phyloP scores from a whole-genome alignment of 1,140 invertebrate species.

The Drosophila burlai region DNA sequence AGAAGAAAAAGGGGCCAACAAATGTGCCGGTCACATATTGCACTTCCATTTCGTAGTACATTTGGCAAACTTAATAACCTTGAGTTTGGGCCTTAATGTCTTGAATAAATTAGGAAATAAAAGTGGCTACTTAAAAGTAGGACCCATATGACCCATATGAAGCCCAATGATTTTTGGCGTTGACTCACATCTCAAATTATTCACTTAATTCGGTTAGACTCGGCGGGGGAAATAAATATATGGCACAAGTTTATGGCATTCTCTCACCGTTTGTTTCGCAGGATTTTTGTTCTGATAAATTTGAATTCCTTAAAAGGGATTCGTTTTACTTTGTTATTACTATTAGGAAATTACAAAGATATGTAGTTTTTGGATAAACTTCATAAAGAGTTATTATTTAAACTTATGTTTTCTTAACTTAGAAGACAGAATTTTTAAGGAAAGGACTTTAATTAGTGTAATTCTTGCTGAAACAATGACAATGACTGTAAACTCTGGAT shows the following conservation, averaged over 20 bases:
- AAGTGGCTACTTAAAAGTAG: constrained; percentile 34
- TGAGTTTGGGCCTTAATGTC: constrained; percentile 27
- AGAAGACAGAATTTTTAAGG: not conserved
- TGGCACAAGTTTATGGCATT: constrained; percentile 15
- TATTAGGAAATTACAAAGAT: no score
- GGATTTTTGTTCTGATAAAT: constrained; percentile 1
- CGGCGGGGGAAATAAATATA: constrained; percentile 10
- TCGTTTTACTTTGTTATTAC: not conserved
- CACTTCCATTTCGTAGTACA: constrained; percentile 43
- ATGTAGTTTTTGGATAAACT: not conserved
- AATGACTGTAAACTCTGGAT: not conserved
- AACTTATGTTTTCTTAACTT: not conserved
- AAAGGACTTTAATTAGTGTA: not conserved
- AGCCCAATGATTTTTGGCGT: constrained; percentile 5
- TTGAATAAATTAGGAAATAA: constrained; percentile 51
- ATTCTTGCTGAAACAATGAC: no score
- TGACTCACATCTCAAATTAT: constrained; percentile 19
- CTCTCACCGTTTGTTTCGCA: not conserved
- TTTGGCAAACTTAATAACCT: constrained; percentile 37
- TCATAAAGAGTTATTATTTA: not conserved
- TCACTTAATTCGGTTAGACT: constrained; percentile 11
- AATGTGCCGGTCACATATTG: constrained; percentile 57
- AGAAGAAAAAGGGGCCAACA: constrained; percentile 24
- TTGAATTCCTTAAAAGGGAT: not conserved
- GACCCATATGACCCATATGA: constrained; percentile 22